These are phyloP conservation scores for Caenorhabditis doughertyi DNA, from an alignment of 2,888 invertebrate genomes.

Conservation along the genomic window DNA sequence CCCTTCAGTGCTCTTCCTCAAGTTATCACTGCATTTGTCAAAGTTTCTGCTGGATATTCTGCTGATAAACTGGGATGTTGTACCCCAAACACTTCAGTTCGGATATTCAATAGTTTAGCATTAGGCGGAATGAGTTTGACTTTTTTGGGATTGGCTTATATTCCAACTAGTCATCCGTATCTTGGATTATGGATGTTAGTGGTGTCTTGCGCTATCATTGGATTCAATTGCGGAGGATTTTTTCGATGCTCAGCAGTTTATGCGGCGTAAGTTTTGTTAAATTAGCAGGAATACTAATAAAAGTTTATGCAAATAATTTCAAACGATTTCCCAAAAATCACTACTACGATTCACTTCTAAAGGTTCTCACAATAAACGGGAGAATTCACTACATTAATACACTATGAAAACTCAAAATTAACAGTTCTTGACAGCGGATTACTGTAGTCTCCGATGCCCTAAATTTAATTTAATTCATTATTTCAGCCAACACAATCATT, in stretches of 20 bases:
- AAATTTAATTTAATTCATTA: background rate
- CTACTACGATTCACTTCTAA: no score
- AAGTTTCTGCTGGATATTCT: constrained; percentile 55
- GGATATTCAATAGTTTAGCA: constrained; percentile 61
- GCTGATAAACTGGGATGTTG: constrained; percentile 61
- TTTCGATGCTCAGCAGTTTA: constrained; percentile 59
- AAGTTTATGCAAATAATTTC: no score
- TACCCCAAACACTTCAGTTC: constrained; percentile 37
- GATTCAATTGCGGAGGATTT: constrained; percentile 65
- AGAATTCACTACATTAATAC: no score
- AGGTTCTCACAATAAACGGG: no score
- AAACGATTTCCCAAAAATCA: no score
- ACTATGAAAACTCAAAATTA: no score
- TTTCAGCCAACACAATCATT: constrained; percentile 65
- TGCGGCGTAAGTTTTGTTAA: constrained; percentile 44
- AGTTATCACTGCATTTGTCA: constrained; percentile 57
- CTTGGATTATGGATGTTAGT: constrained; percentile 56
- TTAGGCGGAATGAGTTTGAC: constrained; percentile 58
- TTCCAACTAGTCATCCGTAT: constrained; percentile 49
- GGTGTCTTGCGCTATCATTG: constrained; percentile 56
- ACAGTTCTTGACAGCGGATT: no score
- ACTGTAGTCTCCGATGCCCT: no score
- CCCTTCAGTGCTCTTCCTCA: constrained; percentile 61
- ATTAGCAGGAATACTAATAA: no score
- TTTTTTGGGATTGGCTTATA: constrained; percentile 59